phyloP scores from a whole-genome alignment of 2,113 vertebrate genomes.

The Anguilla japonica region DNA sequence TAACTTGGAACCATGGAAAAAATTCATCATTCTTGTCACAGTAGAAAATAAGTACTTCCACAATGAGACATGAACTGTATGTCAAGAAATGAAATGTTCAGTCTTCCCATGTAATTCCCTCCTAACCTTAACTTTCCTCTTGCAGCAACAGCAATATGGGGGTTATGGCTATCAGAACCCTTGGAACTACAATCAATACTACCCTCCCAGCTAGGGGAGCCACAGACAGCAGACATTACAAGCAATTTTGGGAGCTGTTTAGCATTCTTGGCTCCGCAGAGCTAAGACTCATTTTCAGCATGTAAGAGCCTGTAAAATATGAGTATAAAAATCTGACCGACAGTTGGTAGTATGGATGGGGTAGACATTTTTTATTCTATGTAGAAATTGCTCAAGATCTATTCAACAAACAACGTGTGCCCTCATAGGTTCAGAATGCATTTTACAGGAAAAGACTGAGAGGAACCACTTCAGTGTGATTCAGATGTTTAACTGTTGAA shows the following conservation, averaged over 20 bases:
- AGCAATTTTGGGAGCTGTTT: constrained; percentile 4
- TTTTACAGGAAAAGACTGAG: constrained; percentile 10
- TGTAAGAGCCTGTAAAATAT: neutral
- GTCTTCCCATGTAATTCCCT: neutral
- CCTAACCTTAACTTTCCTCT: constrained; percentile 14
- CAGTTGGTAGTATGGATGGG: neutral
- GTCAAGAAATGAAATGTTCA: neutral
- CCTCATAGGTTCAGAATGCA: neutral
- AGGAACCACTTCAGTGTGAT: neutral
- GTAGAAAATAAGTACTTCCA: neutral
- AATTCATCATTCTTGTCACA: neutral
- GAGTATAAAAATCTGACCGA: constrained; percentile 4
- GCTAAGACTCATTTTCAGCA: neutral
- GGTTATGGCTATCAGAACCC: constrained; percentile 71
- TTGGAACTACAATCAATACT: constrained; percentile 78
- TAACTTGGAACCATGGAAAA: neutral
- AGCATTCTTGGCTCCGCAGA: constrained; percentile 5
- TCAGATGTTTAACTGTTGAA: neutral
- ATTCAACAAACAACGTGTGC: neutral
- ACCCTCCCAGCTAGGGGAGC: constrained; percentile 67
- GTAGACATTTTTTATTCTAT: constrained; percentile 5
- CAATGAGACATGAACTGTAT: neutral
- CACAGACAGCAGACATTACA: constrained; percentile 1
- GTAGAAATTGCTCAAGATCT: constrained; percentile 14
- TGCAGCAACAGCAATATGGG: constrained; percentile 69